Evolutionary conservation across 2,797 vertebrate species (phyloP).

Genomic region (Numenius phaeopus): DNA sequence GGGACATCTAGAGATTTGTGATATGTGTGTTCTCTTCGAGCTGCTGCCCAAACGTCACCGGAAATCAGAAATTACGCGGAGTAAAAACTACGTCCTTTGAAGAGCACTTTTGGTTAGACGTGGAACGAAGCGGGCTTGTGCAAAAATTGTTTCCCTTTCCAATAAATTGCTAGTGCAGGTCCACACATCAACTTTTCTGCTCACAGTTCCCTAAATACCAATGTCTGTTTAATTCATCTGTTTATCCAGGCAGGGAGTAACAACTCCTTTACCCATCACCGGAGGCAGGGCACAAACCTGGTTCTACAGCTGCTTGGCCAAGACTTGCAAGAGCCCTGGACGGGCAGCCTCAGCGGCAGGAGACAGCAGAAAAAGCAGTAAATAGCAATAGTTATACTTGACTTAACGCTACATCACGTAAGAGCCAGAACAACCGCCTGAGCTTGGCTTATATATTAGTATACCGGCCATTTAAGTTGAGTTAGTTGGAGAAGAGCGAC

Average conservation of each 20-base stretch:
- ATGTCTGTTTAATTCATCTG: not conserved
- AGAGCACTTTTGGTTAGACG: not conserved
- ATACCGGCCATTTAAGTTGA: not conserved
- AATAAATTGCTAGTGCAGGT: not conserved
- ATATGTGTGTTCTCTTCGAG: rapidly evolving
- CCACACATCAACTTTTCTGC: not conserved
- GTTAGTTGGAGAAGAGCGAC: not conserved
- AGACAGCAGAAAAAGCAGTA: not conserved
- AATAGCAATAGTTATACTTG: not conserved
- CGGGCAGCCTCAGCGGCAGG: not conserved
- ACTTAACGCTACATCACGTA: not conserved
- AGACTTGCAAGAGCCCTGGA: not conserved
- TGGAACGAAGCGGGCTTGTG: not conserved
- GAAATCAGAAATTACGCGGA: not conserved
- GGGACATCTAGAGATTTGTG: not conserved
- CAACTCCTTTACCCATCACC: not conserved
- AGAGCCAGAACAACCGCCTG: not conserved
- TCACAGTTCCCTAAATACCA: not conserved
- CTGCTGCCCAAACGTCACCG: not conserved
- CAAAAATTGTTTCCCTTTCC: not conserved
- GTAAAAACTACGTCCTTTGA: not conserved
- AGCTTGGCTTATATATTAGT: not conserved
- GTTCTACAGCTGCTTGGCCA: not conserved
- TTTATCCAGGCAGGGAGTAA: not conserved
- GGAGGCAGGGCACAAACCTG: not conserved